phyloP scores from a whole-genome alignment of 2,797 vertebrate genomes.

The Kryptopterus vitreolus region DNA sequence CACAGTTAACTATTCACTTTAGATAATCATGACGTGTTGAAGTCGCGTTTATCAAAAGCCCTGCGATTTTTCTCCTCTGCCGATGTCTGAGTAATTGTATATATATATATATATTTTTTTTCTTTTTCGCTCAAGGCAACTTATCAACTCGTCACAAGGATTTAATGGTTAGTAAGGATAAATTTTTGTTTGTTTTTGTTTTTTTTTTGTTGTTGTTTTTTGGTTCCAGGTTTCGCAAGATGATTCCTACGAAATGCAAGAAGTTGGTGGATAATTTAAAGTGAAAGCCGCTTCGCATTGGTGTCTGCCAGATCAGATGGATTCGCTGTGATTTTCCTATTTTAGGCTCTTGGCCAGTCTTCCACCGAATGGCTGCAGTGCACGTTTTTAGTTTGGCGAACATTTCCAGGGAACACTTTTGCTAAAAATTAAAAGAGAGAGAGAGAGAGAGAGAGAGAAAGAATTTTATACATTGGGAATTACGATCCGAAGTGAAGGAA shows the following conservation, averaged over 20 bases:
- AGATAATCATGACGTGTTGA: conserved; percentile 54
- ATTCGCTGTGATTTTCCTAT: conserved; percentile 62
- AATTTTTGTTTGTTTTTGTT: not conserved
- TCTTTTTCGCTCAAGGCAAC: conserved; percentile 54
- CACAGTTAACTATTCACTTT: conserved; percentile 60
- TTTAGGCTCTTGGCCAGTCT: conserved; percentile 37
- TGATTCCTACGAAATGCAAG: conserved; percentile 41
- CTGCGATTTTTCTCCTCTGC: conserved; percentile 39
- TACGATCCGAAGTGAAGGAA: conserved; percentile 47
- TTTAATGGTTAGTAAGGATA: conserved; percentile 59
- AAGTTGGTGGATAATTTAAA: conserved; percentile 51
- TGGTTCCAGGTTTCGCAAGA: conserved; percentile 29
- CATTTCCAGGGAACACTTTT: conserved; percentile 66
- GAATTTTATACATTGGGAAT: conserved; percentile 33
- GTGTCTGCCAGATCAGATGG: conserved; percentile 53
- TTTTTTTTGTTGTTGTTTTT: conserved; percentile 3
- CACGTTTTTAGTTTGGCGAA: conserved; percentile 60
- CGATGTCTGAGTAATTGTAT: conserved; percentile 14
- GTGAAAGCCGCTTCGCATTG: conserved; percentile 25
- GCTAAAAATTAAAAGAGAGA: not conserved
- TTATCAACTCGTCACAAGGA: conserved; percentile 61
- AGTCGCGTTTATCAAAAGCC: conserved; percentile 38
- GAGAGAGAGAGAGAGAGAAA: not conserved
- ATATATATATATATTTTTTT: no score
- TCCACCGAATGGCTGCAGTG: conserved; percentile 68